Base-by-base conservation (phyloP, 2,797 vertebrate genomes). In the Nothura maculosa region DNA sequence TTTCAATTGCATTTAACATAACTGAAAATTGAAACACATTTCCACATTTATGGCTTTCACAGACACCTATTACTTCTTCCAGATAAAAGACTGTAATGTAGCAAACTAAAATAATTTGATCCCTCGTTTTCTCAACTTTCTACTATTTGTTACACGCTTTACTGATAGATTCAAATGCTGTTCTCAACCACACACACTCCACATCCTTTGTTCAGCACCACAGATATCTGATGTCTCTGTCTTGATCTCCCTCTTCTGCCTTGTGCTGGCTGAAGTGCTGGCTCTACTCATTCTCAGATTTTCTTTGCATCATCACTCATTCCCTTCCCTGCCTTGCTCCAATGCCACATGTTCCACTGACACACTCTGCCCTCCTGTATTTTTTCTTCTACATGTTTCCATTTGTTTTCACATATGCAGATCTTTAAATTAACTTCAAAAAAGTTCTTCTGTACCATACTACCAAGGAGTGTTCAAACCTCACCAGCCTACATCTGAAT, bases 131-230 rank as follows among this genome's bases (percentile, higher is more conserved):
- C 12, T 75, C 63, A 40, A 27, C 1, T 57, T 95, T 47, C 27
- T 58, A 30, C 66, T 90, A 81, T 66, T 74, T 86, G 4, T 74
- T 62, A 81, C 34, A 92, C 77, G 16, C 7, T 74, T 86, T 86
- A n/a, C 28, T 54, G 32, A 54, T 27, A 76, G 70, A 85, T 52
- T 64, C 13, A 19, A 69, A 58, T 25, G 43, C 64, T 64, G 25
- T 12, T 69, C 13, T 36, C 63, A 24, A 48, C 73, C 16, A 69
- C 30, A 62, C 9, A 52, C 7, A 30, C 4, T 60, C 19, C 12
- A 43, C 5, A 68, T 50, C 40, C 72, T 81, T 82, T 85, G 34
- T 80, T 85, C 40, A 61, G 4, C 64, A 80, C 34, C 60, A 10
- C 25, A 73, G 27, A 20, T 78, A 43, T 30, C 27, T 72, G 36